Evolutionary conservation across 2,113 vertebrate genomes (phyloP).

Genomic region (Laticauda laticaudata): DNA sequence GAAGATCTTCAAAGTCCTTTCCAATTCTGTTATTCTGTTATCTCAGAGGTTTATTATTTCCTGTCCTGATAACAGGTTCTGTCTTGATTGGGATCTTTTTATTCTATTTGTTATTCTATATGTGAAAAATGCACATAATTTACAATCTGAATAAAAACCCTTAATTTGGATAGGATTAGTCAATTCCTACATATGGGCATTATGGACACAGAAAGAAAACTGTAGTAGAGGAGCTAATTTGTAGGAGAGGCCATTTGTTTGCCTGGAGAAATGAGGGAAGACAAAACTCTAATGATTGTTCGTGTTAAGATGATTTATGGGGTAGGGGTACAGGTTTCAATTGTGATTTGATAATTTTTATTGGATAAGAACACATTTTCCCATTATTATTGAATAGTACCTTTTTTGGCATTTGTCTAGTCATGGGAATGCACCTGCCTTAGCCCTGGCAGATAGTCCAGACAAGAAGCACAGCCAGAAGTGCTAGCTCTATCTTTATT

Average conservation of each 20-base stretch:
- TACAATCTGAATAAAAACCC: too few species aligned
- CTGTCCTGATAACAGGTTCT: too few species aligned
- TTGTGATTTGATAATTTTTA: not conserved
- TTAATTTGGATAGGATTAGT: too few species aligned
- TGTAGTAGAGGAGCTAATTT: not conserved
- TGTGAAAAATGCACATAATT: too few species aligned
- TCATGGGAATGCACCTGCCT: not conserved
- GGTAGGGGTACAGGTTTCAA: not conserved
- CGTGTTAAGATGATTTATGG: not conserved
- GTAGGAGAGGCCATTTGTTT: not conserved
- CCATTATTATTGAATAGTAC: not conserved
- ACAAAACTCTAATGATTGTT: not conserved
- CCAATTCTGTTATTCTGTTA: too few species aligned
- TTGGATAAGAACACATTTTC: not conserved
- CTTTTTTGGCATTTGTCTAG: not conserved
- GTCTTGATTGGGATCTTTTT: too few species aligned
- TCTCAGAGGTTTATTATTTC: too few species aligned
- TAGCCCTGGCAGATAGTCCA: not conserved
- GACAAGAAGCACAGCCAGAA: not conserved
- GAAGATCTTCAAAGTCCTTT: too few species aligned
- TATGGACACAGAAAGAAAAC: too few species aligned
- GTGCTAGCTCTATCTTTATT: not conserved
- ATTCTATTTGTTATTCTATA: too few species aligned
- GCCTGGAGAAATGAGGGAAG: not conserved
- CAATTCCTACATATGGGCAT: too few species aligned